These are phyloP conservation scores for Acanthochromis polyacanthus DNA, from an alignment of 2,113 vertebrate species.

Conservation along the genomic window DNA sequence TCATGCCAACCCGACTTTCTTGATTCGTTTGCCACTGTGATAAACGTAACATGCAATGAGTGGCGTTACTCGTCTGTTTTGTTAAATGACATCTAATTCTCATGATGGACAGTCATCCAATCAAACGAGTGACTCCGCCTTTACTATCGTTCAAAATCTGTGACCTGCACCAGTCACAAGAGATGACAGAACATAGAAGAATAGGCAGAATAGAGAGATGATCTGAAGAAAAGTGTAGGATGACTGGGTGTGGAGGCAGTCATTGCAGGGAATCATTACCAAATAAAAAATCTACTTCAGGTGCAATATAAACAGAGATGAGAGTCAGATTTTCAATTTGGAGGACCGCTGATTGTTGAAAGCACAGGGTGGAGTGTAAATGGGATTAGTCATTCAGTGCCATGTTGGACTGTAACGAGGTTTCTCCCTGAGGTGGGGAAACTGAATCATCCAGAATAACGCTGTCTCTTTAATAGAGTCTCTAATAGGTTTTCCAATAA, in stretches of 20 bases:
- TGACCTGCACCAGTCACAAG: neutral
- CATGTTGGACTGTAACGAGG: conserved; percentile 36
- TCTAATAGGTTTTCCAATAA: conserved; percentile 55
- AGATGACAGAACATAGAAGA: conserved; percentile 6
- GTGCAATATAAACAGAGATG: conserved; percentile 43
- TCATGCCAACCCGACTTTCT: too few species aligned
- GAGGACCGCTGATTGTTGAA: conserved; percentile 35
- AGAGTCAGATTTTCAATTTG: conserved; percentile 57
- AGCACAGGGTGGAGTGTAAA: conserved; percentile 47
- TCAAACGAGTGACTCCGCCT: neutral
- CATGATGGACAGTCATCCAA: neutral
- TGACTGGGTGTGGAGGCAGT: conserved; percentile 16
- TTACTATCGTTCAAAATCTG: neutral
- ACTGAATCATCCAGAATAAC: conserved; percentile 51
- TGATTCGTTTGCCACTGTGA: too few species aligned
- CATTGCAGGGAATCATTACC: conserved; percentile 39
- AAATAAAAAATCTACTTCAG: conserved; percentile 38
- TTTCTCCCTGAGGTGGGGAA: conserved; percentile 22
- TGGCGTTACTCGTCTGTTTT: neutral
- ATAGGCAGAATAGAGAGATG: conserved; percentile 6
- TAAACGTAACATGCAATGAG: neutral
- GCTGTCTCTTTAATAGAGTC: conserved; percentile 32
- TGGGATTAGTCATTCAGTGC: conserved; percentile 61
- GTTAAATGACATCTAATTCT: neutral
- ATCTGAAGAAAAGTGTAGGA: neutral